phyloP scores from a whole-genome alignment of 1,140 invertebrate genomes.

The Pseudomyrmex sp. region DNA sequence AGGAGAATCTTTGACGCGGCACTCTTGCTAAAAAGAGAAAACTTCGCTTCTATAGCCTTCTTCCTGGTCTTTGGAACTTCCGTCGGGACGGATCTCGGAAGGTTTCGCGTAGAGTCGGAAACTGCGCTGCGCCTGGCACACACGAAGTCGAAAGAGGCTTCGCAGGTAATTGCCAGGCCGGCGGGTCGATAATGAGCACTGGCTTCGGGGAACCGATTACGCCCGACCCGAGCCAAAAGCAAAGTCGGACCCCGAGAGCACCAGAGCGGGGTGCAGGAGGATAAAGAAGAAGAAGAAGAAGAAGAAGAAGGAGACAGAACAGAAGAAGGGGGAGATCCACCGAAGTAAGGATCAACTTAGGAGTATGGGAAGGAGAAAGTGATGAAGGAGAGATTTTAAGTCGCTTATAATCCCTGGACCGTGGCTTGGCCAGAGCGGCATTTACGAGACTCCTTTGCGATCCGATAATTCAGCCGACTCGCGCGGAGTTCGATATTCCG shows the following conservation, averaged over 20 bases:
- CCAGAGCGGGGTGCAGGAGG: slow-evolving; percentile 54
- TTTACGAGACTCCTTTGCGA: slow-evolving; percentile 32
- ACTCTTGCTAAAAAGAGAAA: slow-evolving; percentile 2
- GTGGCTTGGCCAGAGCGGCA: slow-evolving; percentile 44
- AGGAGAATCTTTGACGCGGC: not conserved
- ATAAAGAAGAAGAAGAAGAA: slow-evolving; percentile 59
- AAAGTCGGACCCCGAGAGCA: slow-evolving; percentile 74
- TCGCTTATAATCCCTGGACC: slow-evolving; percentile 52
- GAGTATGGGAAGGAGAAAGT: slow-evolving; percentile 49
- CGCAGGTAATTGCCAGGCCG: slow-evolving; percentile 86
- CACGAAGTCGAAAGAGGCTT: slow-evolving; percentile 80
- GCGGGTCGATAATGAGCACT: slow-evolving; percentile 86
- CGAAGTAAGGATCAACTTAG: slow-evolving; percentile 34
- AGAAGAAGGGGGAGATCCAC: slow-evolving; percentile 48
- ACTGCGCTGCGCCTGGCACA: slow-evolving; percentile 76
- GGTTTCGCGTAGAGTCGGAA: slow-evolving; percentile 73
- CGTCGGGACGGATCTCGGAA: slow-evolving; percentile 71
- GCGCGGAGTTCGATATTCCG: slow-evolving; percentile 42
- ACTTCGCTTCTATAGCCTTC: slow-evolving; percentile 14
- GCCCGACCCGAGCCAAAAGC: slow-evolving; percentile 83
- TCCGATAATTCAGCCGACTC: slow-evolving; percentile 51
- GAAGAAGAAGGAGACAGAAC: slow-evolving; percentile 42
- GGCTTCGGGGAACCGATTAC: slow-evolving; percentile 86
- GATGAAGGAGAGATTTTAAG: slow-evolving; percentile 54
- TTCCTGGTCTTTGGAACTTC: slow-evolving; percentile 53